Conservation (phyloP, 2,797 vertebrate genomes). For the Decapterus maruadsi region DNA sequence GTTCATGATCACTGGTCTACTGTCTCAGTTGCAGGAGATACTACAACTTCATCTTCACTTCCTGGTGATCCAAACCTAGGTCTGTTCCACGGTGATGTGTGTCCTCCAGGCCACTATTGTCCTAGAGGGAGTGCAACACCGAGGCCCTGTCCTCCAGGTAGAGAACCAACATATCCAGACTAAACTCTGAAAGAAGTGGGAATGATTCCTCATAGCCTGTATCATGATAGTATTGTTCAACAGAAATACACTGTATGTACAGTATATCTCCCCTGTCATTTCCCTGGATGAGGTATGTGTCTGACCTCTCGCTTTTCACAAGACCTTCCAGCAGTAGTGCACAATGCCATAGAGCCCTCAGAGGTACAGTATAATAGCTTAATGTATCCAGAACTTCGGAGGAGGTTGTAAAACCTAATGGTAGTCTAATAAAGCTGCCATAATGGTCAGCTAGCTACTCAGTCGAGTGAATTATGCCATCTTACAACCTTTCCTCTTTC, state of each 20-base stretch:
- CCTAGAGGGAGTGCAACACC: constrained; percentile 82
- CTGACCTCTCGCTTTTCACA: constrained; percentile 49
- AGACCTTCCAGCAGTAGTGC: constrained; percentile 15
- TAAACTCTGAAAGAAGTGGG: not conserved
- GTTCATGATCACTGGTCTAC: constrained; percentile 30
- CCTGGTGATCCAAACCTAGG: constrained; percentile 50
- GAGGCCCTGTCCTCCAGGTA: constrained; percentile 87
- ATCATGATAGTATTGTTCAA: not conserved
- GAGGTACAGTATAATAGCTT: constrained; percentile 37
- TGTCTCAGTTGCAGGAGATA: constrained; percentile 71
- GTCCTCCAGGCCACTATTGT: constrained; percentile 88
- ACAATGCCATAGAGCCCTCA: constrained; percentile 35
- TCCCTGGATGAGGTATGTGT: constrained; percentile 20
- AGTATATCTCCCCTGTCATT: constrained; percentile 4
- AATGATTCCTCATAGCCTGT: not conserved
- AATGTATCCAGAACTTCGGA: constrained; percentile 55
- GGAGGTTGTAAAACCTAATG: constrained; percentile 62
- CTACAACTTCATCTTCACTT: constrained; percentile 39
- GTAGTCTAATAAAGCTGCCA: constrained; percentile 64
- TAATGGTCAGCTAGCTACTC: constrained; percentile 47
- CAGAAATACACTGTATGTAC: constrained; percentile 1
- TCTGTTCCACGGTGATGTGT: constrained; percentile 82
- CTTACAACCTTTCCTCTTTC: not conserved
- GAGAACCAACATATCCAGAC: not conserved
- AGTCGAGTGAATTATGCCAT: constrained; percentile 45